phyloP scores from a whole-genome alignment of 1,140 invertebrate genomes.

The Micrasema longulum region DNA sequence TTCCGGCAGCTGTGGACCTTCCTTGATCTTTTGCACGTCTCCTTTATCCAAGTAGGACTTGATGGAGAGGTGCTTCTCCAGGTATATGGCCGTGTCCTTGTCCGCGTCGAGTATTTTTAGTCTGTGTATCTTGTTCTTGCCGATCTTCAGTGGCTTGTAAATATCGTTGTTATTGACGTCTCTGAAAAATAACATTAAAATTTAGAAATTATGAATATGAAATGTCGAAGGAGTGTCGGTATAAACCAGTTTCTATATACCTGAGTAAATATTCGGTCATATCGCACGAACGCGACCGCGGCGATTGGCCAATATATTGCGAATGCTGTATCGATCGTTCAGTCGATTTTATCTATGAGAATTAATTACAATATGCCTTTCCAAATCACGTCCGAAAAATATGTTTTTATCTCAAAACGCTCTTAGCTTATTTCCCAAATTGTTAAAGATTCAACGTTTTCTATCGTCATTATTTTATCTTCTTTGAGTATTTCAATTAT shows the following conservation, averaged over 20 bases:
- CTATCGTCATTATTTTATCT: too few relatives aligned
- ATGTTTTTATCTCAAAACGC: too few relatives aligned
- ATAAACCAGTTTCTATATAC: slow-evolving; percentile 3
- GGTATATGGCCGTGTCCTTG: slow-evolving; percentile 62
- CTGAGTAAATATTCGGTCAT: not conserved
- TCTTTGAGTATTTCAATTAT: too few relatives aligned
- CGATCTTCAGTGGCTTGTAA: slow-evolving; percentile 67
- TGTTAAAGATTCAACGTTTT: too few relatives aligned
- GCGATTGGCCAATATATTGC: slow-evolving; percentile 12
- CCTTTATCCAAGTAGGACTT: slow-evolving; percentile 72
- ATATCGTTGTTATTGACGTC: slow-evolving; percentile 67
- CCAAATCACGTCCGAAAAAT: too few relatives aligned
- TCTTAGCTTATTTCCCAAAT: too few relatives aligned
- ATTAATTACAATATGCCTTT: too few relatives aligned
- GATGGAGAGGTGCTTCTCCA: slow-evolving; percentile 71
- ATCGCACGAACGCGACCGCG: not conserved
- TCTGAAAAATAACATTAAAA: slow-evolving; percentile 50
- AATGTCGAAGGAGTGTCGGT: not conserved
- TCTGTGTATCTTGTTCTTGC: slow-evolving; percentile 65
- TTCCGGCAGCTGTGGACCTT: slow-evolving; percentile 50
- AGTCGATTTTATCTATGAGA: not conserved
- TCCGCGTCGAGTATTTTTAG: slow-evolving; percentile 62
- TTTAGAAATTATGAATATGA: not conserved
- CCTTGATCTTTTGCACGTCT: slow-evolving; percentile 61
- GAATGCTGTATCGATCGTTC: not conserved